phyloP scores from a whole-genome alignment of 2,113 vertebrate genomes.

The Garra rufa region DNA sequence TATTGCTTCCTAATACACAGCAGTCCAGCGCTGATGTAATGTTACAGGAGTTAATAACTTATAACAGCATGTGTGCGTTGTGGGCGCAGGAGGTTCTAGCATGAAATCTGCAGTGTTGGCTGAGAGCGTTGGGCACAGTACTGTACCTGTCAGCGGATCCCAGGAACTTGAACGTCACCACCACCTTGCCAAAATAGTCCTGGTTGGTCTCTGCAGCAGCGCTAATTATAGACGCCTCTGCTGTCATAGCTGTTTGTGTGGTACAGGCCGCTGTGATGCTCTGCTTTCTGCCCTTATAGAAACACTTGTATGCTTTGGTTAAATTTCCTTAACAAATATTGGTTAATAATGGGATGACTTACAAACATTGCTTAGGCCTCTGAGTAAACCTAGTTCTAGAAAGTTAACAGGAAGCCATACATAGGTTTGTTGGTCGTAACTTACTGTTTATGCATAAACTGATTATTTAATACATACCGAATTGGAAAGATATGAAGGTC shows the following conservation, averaged over 20 bases:
- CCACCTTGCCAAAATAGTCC: constrained; percentile 76
- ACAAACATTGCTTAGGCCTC: not conserved
- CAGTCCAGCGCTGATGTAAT: constrained; percentile 15
- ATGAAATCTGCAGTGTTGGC: constrained; percentile 66
- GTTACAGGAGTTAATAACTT: not conserved
- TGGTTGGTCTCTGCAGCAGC: constrained; percentile 50
- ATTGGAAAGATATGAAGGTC: too few relatives aligned
- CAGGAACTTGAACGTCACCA: constrained; percentile 62
- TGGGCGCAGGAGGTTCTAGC: constrained; percentile 51
- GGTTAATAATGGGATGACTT: not conserved
- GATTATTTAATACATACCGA: not conserved
- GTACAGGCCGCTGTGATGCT: constrained; percentile 59
- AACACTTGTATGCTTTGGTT: constrained; percentile 2
- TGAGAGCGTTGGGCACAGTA: constrained; percentile 64
- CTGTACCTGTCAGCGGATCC: constrained; percentile 78
- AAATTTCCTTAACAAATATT: not conserved
- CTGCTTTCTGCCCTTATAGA: constrained; percentile 47
- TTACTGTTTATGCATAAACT: not conserved
- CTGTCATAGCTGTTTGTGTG: constrained; percentile 61
- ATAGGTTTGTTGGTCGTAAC: not conserved
- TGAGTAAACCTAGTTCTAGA: not conserved
- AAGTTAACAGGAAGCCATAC: not conserved
- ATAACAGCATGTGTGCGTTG: not conserved
- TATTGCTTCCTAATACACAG: not conserved
- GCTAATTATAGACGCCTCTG: constrained; percentile 68